Conservation (phyloP, 2,113 vertebrate genomes). For the Chaetura pelagica region DNA sequence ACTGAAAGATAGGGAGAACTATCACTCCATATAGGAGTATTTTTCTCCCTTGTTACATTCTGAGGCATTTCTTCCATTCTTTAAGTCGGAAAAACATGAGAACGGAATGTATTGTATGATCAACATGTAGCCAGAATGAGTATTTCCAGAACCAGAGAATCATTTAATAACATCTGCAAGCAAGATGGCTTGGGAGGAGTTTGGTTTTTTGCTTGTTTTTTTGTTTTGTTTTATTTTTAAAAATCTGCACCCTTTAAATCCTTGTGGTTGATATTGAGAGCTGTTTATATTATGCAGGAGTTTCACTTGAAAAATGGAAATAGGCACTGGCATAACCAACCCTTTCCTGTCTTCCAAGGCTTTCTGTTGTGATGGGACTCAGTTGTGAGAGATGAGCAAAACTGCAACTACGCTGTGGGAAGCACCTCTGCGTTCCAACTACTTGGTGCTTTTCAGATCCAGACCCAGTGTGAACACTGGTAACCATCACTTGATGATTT, state of each 20-base stretch:
- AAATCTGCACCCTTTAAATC: background rate
- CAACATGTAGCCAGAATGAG: slow-evolving; percentile 10
- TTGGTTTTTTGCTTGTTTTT: background rate
- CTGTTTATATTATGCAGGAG: background rate
- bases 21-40: background rate
- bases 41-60: slow-evolving; percentile 6
- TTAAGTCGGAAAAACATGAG: slow-evolving; percentile 10
- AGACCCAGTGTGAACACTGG: background rate
- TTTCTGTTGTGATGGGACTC: background rate
- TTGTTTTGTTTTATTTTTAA: background rate
- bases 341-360: background rate
- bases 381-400: background rate
- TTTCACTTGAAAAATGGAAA: slow-evolving; percentile 41
- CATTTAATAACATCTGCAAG: slow-evolving; percentile 47
- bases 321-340: background rate
- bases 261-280: background rate
- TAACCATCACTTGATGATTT: background rate
- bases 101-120: slow-evolving; percentile 40
- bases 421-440: background rate
- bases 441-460: background rate
- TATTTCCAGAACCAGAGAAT: slow-evolving; percentile 24
- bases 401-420: background rate
- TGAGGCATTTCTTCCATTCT: slow-evolving; percentile 48
- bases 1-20: slow-evolving; percentile 18
- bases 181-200: slow-evolving; percentile 33